phyloP scores from a whole-genome alignment of 2,888 invertebrate species.

The Gastrophysa polygoni region DNA sequence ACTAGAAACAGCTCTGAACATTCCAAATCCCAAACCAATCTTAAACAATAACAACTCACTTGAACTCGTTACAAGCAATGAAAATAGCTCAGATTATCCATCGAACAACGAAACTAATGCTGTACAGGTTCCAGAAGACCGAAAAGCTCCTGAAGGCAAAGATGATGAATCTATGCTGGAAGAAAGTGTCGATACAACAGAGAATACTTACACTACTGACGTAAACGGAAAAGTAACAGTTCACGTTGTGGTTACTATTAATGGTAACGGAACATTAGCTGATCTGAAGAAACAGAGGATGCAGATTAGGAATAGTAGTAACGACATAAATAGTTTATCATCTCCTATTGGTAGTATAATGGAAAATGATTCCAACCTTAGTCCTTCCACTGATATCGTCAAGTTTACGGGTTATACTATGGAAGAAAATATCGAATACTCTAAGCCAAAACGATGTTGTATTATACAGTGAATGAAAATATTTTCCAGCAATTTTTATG shows the following conservation, averaged over 20 bases:
- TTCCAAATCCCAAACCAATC: conserved; percentile 27
- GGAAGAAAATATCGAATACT: conserved; percentile 78
- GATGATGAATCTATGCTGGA: conserved; percentile 74
- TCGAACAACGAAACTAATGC: conserved; percentile 28
- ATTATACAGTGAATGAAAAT: conserved; percentile 65
- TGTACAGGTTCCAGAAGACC: conserved; percentile 44
- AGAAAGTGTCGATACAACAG: conserved; percentile 63
- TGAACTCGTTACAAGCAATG: conserved; percentile 32
- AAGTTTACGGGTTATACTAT: conserved; percentile 74
- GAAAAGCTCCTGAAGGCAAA: conserved; percentile 81
- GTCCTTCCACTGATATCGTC: conserved; percentile 60
- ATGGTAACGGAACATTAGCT: conserved; percentile 79
- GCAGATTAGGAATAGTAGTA: conserved; percentile 74
- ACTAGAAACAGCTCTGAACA: conserved; percentile 13
- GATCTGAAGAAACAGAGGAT: conserved; percentile 93
- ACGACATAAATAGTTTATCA: conserved; percentile 54
- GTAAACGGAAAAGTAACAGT: conserved; percentile 76
- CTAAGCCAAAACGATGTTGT: conserved; percentile 74
- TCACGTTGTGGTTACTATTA: conserved; percentile 77
- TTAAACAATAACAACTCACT: conserved; percentile 39
- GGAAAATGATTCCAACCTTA: conserved; percentile 60
- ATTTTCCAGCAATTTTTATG: conserved; percentile 2
- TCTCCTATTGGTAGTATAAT: conserved; percentile 56
- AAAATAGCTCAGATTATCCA: conserved; percentile 18
- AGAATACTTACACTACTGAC: conserved; percentile 68